Base-by-base conservation (phyloP, 2,797 vertebrate genomes). In the Synanceia verrucosa region DNA sequence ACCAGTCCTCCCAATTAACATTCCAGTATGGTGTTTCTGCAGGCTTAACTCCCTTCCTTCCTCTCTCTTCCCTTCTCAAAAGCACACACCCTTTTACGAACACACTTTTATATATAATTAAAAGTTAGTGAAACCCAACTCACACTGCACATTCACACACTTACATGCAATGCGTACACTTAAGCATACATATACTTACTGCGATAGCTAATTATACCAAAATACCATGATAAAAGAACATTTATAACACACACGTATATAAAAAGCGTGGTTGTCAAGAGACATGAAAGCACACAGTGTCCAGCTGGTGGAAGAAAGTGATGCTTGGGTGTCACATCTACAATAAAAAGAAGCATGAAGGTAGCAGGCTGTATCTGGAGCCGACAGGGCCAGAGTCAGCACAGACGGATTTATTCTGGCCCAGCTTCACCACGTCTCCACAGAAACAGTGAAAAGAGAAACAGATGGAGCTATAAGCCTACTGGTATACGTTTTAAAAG, bases 1-100 rank as follows among this genome's bases (percentile, higher is more conserved):
- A 82, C 70, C 82, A 79, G 79, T 87, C 88, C 75, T 44, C 72
- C 77, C 84, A 91, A 93, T 92, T 92, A 92, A 87, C 88, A 91
- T 93, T 92, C 90, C 84, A 79, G 69, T 46, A 37, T 62, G 69
- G 79, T 68, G 71, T 76, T 83, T 65, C 68, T 74, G 39, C 73
- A 73, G 80, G 76, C 51, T 51, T n/a, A 60, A 61, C 84, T 79
- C 60, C 52, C 47, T 59, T 56, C 73, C 70, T 81, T 81, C 69
- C 70, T 19, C 56, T 50, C 23, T 24, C 28, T 43, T 39, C 34
- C 23, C 14, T 41, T 31, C 4, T 19, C 37, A 33, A 29, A 43
- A 6, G 26, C 33, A 69, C 39, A 58, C 44, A 37, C 55, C 21
- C 55, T 75, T 19, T 21, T 9, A 48, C 31, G 44, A 24, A 9